Evolutionary conservation across 1,140 invertebrate genomes (phyloP), one percentile per base, ranked within the genome.

Genomic region (Nasonia longicornis): DNA sequence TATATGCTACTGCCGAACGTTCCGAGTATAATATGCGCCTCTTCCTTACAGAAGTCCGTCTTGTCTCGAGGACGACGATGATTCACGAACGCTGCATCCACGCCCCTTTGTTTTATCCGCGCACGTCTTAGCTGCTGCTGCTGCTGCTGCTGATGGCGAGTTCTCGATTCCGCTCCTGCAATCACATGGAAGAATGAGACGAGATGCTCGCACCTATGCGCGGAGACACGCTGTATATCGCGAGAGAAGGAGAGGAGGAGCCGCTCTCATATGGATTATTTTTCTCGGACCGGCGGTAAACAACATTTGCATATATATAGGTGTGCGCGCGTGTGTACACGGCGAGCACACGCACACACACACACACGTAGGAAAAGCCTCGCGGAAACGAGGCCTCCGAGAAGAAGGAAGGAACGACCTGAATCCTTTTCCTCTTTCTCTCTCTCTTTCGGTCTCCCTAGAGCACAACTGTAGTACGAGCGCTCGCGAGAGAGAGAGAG

Each of bases 31-130:
- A 20, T 20, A 52, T 10, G 1, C 16, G 48, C 48, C 16, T 52
- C 48, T 20, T 3, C 16, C 16, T 20, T 10, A 0, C 3, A 16
- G 2, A 14, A 52, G 48, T 52, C 11, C 11, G 8, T 14, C 48
- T 52, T 52, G 8, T 52, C 48, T 16, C 16, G 52, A 58, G 6
- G 52, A 58, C 16, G 52, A 58, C 20, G 52, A 58, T 58, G 52
- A 58, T 58, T 58, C 52, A 58, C 52, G 20, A 20, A n/a, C 52
- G 52, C 52, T 64, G 45, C 70, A 83, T 83, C 82, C 81, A 77
- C 81, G 77, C 80, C 82, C 69, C 70, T 83, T 83, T 76, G 80
- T 82, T 45, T 77, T 83, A 78, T 83, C 74, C 45, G 48, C 64
- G 48, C 77, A 35, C 3, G 73, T 66, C 66, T 52, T 20, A 52